Evolutionary conservation across 2,888 invertebrate species (phyloP).

Genomic region (Phortica magna): DNA sequence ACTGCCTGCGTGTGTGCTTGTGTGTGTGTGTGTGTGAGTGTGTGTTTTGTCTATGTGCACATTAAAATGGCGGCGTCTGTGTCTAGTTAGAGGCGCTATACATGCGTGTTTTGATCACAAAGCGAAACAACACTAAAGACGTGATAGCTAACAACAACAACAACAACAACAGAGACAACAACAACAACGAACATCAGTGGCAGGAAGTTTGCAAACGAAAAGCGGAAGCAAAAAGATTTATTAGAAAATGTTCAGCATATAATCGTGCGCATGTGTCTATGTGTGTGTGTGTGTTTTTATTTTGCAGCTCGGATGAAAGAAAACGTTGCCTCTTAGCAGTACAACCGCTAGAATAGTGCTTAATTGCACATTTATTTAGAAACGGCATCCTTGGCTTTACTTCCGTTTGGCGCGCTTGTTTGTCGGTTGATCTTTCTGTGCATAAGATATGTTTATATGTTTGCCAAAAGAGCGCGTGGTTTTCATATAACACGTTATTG

Average conservation of each 20-base stretch:
- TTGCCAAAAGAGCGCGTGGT: neutral
- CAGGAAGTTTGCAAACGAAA: slow-evolving; percentile 73
- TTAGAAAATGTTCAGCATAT: slow-evolving; percentile 72
- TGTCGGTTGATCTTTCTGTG: slow-evolving; percentile 5
- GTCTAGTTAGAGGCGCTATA: slow-evolving; percentile 20
- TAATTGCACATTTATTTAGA: slow-evolving; percentile 76
- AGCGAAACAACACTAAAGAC: slow-evolving; percentile 52
- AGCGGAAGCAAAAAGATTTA: slow-evolving; percentile 72
- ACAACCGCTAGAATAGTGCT: slow-evolving; percentile 73
- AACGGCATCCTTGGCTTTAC: slow-evolving; percentile 56
- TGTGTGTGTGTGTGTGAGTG: slow-evolving; percentile 34
- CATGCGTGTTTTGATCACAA: slow-evolving; percentile 22
- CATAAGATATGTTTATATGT: slow-evolving; percentile 22
- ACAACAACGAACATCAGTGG: slow-evolving; percentile 41
- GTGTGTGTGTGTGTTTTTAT: slow-evolving; percentile 30
- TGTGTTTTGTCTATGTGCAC: slow-evolving; percentile 67
- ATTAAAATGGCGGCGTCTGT: slow-evolving; percentile 33
- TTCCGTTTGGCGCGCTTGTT: slow-evolving; percentile 15
- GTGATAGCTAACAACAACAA: slow-evolving; percentile 30
- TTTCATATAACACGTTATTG: slow-evolving; percentile 21
- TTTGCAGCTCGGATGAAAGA: slow-evolving; percentile 28
- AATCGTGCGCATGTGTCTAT: slow-evolving; percentile 48
- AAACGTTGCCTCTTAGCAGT: slow-evolving; percentile 61
- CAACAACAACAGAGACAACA: neutral
- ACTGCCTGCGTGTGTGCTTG: slow-evolving; percentile 7